phyloP scores from a whole-genome alignment of 2,797 vertebrate genomes.

The Mus minutoides region DNA sequence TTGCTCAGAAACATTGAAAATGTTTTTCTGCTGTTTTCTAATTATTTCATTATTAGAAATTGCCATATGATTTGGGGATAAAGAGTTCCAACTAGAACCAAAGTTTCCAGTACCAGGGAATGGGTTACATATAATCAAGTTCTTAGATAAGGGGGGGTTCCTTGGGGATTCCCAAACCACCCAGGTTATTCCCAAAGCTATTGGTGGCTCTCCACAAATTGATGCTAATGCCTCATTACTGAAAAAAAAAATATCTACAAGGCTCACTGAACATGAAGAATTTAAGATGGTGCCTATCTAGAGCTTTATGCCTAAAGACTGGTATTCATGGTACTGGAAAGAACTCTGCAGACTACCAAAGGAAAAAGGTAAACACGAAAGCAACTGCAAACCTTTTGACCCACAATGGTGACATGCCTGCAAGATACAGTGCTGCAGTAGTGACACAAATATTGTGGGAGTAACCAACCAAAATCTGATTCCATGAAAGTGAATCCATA shows the following conservation, averaged over 20 bases:
- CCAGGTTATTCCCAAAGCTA: neutral
- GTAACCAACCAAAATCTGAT: neutral
- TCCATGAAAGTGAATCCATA: neutral
- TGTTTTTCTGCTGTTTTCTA: neutral
- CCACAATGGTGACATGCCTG: neutral
- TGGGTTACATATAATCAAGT: neutral
- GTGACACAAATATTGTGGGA: neutral
- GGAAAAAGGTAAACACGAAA: neutral
- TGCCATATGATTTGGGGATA: neutral
- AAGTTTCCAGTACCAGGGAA: neutral
- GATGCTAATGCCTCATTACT: neutral
- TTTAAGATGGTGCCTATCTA: neutral
- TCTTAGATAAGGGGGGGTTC: neutral
- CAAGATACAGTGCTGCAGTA: neutral
- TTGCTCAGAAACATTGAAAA: neutral
- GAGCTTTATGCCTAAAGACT: neutral
- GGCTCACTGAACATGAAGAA: neutral
- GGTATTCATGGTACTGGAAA: neutral
- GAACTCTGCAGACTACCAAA: neutral
- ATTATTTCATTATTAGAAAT: neutral
- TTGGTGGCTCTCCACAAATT: neutral
- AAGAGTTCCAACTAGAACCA: neutral
- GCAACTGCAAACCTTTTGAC: neutral
- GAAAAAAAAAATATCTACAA: neutral
- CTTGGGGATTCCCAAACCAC: neutral